Base-by-base conservation (phyloP, 2,888 invertebrate genomes). In the Drosophila quinaria region DNA sequence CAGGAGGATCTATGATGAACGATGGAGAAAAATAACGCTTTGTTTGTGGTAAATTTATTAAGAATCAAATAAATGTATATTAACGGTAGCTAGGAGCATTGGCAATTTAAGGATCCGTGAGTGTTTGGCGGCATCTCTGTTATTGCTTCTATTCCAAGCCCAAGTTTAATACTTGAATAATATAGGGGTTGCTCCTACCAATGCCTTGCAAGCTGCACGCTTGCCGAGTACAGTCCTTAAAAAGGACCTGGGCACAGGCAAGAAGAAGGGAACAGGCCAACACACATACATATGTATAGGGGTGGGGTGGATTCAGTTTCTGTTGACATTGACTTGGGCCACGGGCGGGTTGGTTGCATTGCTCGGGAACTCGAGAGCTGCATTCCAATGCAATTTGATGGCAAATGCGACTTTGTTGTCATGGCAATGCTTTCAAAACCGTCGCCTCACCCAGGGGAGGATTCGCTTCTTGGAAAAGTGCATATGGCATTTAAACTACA, bases 1-100 rank as follows among this genome's bases (percentile, higher is more conserved):
- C 82, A 92, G 91, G 92, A 91, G 84, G 85, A 92, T 90, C 91
- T 91, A 90, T 89, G 85, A 92, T 92, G 90, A 91, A 92, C 92
- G 90, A 90, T 89, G 89, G 83, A 89, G 87, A 89, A 85, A 91
- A 90, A 90, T 91, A 92, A 91, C 82, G 87, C 90, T 91, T 91
- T 89, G 90, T 89, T 91, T 91, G 90, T 91, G 91, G 91, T 91
- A 91, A 91, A 81, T 77, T 58, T 33, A 2, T 10, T 4, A 19
- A 29, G n/a, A 33, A 6, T n/a, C 19, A 31, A 54, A 6, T 17
- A 11, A 37, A 0, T 47, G 47, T 35, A 52, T 11, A 41, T 1
- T 10, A 41, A 17, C 17, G 29, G 9, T 11, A 31, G 42, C 47
- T 37, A 31, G 0, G 10, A 29, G 25, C 15, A 49, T 66, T 66